These are phyloP conservation scores for Catostomus latipinnis DNA, from an alignment of 2,797 vertebrate species.

Conservation along the genomic window DNA sequence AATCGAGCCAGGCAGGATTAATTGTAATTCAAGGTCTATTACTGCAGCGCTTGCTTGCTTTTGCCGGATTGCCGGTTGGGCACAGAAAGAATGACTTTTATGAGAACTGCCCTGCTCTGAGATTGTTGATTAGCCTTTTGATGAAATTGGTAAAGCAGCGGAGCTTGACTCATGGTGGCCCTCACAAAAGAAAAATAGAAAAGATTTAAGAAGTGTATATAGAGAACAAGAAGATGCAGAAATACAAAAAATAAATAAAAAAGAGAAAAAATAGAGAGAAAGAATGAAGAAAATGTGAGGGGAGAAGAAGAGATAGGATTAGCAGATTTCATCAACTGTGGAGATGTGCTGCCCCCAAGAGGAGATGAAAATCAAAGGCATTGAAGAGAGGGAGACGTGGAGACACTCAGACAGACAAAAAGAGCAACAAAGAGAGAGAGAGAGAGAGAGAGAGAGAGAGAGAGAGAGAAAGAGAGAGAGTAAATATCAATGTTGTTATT, in stretches of 20 bases:
- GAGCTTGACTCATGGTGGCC: conserved; percentile 68
- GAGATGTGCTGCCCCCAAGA: conserved; percentile 77
- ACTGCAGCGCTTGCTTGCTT: conserved; percentile 67
- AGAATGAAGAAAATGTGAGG: conserved; percentile 33
- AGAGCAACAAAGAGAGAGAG: not conserved
- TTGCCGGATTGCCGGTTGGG: conserved; percentile 62
- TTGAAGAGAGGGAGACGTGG: not conserved
- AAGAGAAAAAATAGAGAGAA: not conserved
- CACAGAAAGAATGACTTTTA: conserved; percentile 58
- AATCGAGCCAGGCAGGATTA: conserved; percentile 73
- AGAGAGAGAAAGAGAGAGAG: conserved; percentile 33
- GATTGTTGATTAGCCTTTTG: conserved; percentile 78
- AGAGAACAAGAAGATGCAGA: conserved; percentile 29
- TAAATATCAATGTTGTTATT: conserved; percentile 43
- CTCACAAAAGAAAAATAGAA: conserved; percentile 57
- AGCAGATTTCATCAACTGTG: conserved; percentile 56
- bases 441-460: conserved; percentile 21
- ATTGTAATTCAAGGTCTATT: conserved; percentile 75
- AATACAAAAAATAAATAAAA: conserved; percentile 10
- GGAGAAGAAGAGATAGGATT: conserved; percentile 23
- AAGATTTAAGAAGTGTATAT: conserved; percentile 31
- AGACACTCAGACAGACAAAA: not conserved
- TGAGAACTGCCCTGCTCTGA: conserved; percentile 62
- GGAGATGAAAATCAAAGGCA: conserved; percentile 50
- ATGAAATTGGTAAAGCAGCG: conserved; percentile 74